Evolutionary conservation across 2,888 invertebrate genomes (phyloP), one percentile per base, ranked within the genome.

Genomic region (Syrphus vitripennis): DNA sequence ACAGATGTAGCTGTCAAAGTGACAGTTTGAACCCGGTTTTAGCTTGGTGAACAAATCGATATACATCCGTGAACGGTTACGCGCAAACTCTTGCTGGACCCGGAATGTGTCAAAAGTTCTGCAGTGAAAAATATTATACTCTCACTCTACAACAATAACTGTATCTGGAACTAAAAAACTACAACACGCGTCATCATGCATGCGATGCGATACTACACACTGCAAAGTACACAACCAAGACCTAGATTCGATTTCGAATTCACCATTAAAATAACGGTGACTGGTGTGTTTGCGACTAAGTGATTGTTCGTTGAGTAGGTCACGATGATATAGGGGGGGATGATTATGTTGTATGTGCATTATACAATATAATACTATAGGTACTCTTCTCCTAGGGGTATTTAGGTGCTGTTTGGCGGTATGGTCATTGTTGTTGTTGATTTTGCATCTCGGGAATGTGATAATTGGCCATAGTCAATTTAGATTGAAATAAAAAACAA

Each of bases 281-380:
- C 70, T 81, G 67, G 61, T 72, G 31, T 81, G 55, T 40, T 70
- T 70, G 80, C 80, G 81, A 82, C 81, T 82, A 86, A 86, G 74
- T 75, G 82, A 74, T 70, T 86, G 74, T 70, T 82, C 74, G 78
- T 86, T 82, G 86, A 78, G 74, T 86, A 86, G 86, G 86, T 86
- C 86, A 86, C 75, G 76, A 50, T 78, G 45, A 14, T n/a, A n/a
- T n/a, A 31, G 59, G 37, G 40, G n/a, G 59, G 67, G n/a, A 2
- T 10, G 72, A 83, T 79, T 75, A 74, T 78, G n/a, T 19, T 45
- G 19, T 16, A 9, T 19, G 71, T 24, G 24, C 21, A 57, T 63
- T 16, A 6, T 40, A 74, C 31, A n/a, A n/a, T n/a, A n/a, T n/a
- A n/a, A n/a, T n/a, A n/a, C n/a, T n/a, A n/a, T n/a, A n/a, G n/a